Percentiles rank a stretch among this genome's conserved stretches.
Evolutionary conservation across 2,113 vertebrate species (phyloP).

Genomic region (Melanerpes formicivorus): DNA sequence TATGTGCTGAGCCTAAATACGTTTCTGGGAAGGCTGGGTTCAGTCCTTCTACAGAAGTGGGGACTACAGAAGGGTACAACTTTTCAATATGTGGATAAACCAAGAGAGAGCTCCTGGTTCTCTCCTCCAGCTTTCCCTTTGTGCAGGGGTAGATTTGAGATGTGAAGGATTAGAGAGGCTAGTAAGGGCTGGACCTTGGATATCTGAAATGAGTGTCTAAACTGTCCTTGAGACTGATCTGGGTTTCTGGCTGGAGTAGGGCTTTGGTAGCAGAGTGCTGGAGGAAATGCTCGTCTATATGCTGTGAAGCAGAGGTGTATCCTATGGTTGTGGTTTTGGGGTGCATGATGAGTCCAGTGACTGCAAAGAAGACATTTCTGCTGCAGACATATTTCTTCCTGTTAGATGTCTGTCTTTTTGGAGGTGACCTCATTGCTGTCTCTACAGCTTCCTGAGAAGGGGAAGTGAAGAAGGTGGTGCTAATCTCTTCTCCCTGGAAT

Average conservation of each 20-base stretch:
- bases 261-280: neutral
- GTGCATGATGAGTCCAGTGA: rapidly evolving
- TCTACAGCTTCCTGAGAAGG: no score
- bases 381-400: neutral
- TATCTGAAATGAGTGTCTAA: neutral
- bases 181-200: neutral
- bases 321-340: rapidly evolving
- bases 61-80: neutral
- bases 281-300: neutral
- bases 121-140: neutral
- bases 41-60: neutral
- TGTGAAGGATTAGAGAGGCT: neutral
- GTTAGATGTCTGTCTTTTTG: no score
- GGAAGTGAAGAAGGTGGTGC: no score
- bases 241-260: neutral
- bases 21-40: neutral
- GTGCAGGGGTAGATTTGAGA: neutral
- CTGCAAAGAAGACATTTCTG: neutral
- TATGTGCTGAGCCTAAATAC: neutral
- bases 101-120: neutral
- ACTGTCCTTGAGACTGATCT: neutral
- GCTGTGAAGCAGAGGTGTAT: neutral
- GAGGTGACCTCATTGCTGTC: no score
- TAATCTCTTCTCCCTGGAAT: no score
- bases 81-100: neutral